phyloP scores from a whole-genome alignment of 2,888 invertebrate genomes.

The Spisula solida region DNA sequence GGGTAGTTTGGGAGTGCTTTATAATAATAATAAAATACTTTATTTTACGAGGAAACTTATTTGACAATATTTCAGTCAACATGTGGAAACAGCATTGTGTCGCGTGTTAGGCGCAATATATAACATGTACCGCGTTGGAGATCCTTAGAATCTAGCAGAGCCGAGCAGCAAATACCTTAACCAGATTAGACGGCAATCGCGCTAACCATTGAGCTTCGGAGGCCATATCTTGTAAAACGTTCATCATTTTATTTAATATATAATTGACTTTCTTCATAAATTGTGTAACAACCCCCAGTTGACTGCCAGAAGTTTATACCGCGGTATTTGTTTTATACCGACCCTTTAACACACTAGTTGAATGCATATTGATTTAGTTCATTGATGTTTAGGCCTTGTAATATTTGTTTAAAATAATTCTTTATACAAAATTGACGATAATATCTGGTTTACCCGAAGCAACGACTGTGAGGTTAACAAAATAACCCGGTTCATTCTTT shows the following conservation, averaged over 20 bases:
- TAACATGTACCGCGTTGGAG: too few relatives aligned
- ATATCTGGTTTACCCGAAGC: conserved; percentile 32
- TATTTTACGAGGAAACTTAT: too few relatives aligned
- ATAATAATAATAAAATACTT: too few relatives aligned
- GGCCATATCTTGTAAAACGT: too few relatives aligned
- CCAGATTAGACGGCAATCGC: too few relatives aligned
- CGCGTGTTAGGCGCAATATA: too few relatives aligned
- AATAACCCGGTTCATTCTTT: not conserved
- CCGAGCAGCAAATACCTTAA: too few relatives aligned
- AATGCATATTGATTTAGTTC: conserved; percentile 53
- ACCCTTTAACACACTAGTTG: conserved; percentile 44
- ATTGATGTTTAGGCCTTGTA: conserved; percentile 48
- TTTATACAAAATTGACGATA: conserved; percentile 53
- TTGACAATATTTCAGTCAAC: too few relatives aligned
- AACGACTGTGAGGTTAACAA: conserved; percentile 27
- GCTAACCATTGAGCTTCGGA: too few relatives aligned
- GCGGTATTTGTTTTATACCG: conserved; percentile 37
- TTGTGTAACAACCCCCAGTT: conserved; percentile 4
- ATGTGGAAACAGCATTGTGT: too few relatives aligned
- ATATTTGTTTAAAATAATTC: conserved; percentile 62
- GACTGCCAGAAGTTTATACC: conserved; percentile 35
- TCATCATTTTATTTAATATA: not conserved
- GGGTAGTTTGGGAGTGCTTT: too few relatives aligned
- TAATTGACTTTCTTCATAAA: conserved; percentile 3
- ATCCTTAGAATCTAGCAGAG: too few relatives aligned